Evolutionary conservation across 1,140 invertebrate species (phyloP).

Genomic region (Drosophila nikananu): DNA sequence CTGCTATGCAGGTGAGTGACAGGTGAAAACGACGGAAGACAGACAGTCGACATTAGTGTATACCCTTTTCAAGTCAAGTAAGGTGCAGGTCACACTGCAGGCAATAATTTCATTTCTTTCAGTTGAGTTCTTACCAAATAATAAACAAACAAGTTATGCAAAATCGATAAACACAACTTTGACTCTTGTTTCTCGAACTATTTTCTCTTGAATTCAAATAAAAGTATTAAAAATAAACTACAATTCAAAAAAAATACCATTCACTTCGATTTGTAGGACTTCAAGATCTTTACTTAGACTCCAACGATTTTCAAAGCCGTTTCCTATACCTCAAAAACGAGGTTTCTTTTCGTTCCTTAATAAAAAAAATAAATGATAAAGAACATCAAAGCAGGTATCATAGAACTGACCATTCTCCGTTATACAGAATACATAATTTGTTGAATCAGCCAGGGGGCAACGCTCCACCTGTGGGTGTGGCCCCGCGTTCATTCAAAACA

Average conservation of each 20-base stretch:
- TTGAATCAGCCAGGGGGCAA: background rate
- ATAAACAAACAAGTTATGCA: constrained; percentile 1
- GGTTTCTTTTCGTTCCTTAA: background rate
- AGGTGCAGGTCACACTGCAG: background rate
- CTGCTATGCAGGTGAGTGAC: constrained; percentile 64
- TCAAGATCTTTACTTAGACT: background rate
- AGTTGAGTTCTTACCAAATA: background rate
- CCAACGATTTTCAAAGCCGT: background rate
- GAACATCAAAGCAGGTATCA: background rate
- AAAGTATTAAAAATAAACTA: background rate
- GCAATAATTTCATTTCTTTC: background rate
- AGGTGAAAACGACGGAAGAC: background rate
- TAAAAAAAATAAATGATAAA: background rate
- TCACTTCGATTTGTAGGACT: background rate
- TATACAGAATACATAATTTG: background rate
- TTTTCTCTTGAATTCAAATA: background rate
- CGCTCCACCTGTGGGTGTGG: constrained; percentile 41
- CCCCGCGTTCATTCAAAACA: constrained; percentile 18
- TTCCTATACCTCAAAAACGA: background rate
- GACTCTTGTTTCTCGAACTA: background rate
- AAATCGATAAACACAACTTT: background rate
- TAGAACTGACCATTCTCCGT: background rate
- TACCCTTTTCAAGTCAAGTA: background rate
- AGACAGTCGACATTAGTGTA: background rate
- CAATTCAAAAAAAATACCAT: background rate